A percentile compares a stretch with the other conserved stretches of the same genome.
Evolutionary conservation across 2,797 vertebrate species (phyloP).

Genomic region (Momotus momota): DNA sequence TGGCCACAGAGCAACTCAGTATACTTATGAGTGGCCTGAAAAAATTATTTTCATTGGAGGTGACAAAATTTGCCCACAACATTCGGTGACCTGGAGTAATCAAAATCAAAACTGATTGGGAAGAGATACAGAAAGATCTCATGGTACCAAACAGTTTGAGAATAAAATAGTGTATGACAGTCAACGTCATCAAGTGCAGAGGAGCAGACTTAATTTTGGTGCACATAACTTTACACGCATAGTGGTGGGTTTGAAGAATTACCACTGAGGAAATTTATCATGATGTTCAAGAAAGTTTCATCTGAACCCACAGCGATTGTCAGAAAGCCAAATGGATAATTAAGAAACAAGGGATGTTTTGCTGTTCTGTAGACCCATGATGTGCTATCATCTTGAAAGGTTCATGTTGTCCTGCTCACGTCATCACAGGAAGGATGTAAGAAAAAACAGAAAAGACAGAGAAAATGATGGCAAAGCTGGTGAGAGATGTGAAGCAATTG

Average conservation of each 20-base stretch:
- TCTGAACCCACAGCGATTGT: not conserved
- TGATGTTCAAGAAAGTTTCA: not conserved
- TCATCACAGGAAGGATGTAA: not conserved
- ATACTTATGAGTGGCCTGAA: not conserved
- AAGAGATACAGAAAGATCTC: not conserved
- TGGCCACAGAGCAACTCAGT: not conserved
- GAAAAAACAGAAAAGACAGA: not conserved
- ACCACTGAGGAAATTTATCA: not conserved
- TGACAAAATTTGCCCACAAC: not conserved
- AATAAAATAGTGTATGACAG: not conserved
- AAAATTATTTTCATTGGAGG: not conserved
- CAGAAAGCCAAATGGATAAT: not conserved
- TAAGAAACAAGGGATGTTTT: not conserved
- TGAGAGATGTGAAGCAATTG: not conserved
- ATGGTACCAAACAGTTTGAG: not conserved
- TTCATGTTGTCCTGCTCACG: not conserved
- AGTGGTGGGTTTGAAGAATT: not conserved
- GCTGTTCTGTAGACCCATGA: not conserved
- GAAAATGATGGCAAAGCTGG: not conserved
- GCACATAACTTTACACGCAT: not conserved
- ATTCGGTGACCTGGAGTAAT: not conserved
- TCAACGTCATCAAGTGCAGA: not conserved
- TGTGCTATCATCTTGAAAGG: rapidly evolving
- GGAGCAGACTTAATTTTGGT: not conserved
- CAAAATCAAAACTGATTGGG: not conserved